Conservation (phyloP, 2,888 invertebrate species). For the Apotomis betuletana region DNA sequence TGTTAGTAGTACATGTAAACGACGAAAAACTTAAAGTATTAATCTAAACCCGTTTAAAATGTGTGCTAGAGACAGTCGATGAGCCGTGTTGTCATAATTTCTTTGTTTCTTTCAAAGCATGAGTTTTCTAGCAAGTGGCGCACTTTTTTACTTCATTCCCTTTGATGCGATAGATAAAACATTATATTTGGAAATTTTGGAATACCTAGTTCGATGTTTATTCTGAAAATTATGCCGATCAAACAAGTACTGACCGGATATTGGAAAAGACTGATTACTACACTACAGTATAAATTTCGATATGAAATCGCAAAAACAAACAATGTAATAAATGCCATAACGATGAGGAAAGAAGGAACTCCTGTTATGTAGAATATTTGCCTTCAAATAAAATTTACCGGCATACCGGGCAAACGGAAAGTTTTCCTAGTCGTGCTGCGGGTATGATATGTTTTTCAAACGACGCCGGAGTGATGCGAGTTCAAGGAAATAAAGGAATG, state of each 20-base stretch:
- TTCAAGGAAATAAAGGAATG: constrained; percentile 57
- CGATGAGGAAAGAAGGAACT: constrained; percentile 16
- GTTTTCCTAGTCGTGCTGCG: constrained; percentile 36
- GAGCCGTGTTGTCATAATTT: no score
- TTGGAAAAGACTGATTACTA: neutral
- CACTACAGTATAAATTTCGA: neutral
- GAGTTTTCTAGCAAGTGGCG: no score
- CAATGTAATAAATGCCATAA: constrained; percentile 6
- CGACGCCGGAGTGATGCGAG: constrained; percentile 38
- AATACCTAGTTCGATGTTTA: no score
- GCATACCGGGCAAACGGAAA: constrained; percentile 27
- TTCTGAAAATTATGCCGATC: no score
- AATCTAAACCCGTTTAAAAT: no score
- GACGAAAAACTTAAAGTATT: no score
- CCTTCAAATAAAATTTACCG: constrained; percentile 33
- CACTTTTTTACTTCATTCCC: no score
- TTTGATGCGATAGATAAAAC: no score
- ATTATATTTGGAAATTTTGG: no score
- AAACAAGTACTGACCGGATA: neutral
- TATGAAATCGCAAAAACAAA: constrained; percentile 10
- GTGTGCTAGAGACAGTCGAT: no score
- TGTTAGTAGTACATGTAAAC: no score
- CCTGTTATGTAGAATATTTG: constrained; percentile 27
- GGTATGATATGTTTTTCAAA: constrained; percentile 36
- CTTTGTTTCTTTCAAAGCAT: no score